Evolutionary conservation across 2,888 invertebrate species (phyloP).

Genomic region (Andrena fulva): DNA sequence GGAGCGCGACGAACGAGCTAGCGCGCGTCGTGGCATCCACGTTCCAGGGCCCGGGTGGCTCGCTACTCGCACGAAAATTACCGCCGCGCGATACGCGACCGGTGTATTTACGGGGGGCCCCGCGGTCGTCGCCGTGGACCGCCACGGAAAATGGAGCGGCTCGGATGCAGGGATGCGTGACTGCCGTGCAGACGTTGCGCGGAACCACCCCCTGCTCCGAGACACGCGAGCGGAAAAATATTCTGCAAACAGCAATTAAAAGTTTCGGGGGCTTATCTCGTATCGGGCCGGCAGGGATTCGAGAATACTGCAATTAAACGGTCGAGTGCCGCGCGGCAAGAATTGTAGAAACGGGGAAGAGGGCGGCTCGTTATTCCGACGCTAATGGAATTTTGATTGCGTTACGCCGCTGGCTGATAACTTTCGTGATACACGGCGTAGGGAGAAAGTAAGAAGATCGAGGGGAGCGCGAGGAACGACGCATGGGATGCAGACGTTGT

Average conservation of each 20-base stretch:
- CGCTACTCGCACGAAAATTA: constrained; percentile 60
- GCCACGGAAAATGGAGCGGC: constrained; percentile 34
- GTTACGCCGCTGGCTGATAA: constrained; percentile 27
- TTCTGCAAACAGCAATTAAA: constrained; percentile 60
- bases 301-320: constrained; percentile 56
- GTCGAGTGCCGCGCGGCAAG: constrained; percentile 38
- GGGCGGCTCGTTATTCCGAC: constrained; percentile 26
- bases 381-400: constrained; percentile 35
- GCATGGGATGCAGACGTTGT: not conserved
- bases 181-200: constrained; percentile 38
- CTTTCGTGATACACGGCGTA: not conserved
- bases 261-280: constrained; percentile 51
- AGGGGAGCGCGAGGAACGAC: not conserved
- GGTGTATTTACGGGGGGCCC: constrained; percentile 46
- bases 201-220: constrained; percentile 19
- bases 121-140: not conserved
- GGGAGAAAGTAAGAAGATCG: not conserved
- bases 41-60: constrained; percentile 25
- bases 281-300: constrained; percentile 29
- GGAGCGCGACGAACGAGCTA: constrained; percentile 60
- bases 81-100: constrained; percentile 38
- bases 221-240: constrained; percentile 47
- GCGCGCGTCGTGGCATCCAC: constrained; percentile 16
- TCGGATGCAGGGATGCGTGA: constrained; percentile 60
- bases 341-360: constrained; percentile 3